Evolutionary conservation across 2,113 vertebrate genomes (phyloP).

Genomic region (Chloropsis cyanopogon): DNA sequence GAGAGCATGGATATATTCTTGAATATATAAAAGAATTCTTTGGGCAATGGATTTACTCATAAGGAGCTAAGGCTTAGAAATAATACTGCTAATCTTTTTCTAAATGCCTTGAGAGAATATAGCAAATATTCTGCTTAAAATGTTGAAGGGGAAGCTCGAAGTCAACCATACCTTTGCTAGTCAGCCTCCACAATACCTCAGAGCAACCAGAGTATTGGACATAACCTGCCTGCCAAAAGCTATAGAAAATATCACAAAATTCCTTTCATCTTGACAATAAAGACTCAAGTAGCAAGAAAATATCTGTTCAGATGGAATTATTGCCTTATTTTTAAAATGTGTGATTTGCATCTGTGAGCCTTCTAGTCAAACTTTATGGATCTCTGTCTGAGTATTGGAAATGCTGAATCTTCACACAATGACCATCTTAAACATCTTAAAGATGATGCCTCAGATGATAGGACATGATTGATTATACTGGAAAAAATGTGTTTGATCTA

Average conservation of each 20-base stretch:
- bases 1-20: neutral
- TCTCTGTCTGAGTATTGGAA: neutral
- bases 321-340: neutral
- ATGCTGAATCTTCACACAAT: neutral
- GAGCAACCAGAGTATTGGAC: neutral
- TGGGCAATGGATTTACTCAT: neutral
- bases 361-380: neutral
- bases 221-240: neutral
- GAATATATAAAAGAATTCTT: neutral
- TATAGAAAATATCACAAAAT: neutral
- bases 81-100: neutral
- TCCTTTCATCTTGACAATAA: neutral
- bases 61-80: neutral
- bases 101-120: neutral
- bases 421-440: neutral
- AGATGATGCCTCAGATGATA: neutral
- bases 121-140: neutral
- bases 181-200: neutral
- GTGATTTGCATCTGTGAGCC: neutral
- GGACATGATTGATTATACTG: neutral
- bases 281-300: neutral
- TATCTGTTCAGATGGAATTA: neutral
- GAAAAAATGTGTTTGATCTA: neutral
- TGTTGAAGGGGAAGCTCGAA: neutral
- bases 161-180: neutral